A percentile compares a stretch with the other conserved stretches of the same genome.
Evolutionary conservation across 2,888 invertebrate genomes (phyloP).

Genomic region (Drosophila mimica): DNA sequence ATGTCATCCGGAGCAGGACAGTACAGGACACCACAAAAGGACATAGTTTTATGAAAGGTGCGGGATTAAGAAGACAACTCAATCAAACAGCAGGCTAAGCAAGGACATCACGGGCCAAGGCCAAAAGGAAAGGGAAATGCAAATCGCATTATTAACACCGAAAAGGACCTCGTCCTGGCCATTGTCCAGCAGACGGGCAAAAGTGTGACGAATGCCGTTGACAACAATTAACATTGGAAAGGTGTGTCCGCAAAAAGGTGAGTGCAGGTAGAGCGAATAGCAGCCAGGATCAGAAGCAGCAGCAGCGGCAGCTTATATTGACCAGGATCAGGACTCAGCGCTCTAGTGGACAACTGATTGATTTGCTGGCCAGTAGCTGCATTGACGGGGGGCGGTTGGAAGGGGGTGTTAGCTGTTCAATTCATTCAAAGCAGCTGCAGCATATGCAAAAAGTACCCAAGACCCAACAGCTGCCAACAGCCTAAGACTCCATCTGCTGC

Average conservation of each 20-base stretch:
- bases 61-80: constrained; percentile 67
- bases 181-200: constrained; percentile 62
- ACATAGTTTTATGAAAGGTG: constrained; percentile 58
- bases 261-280: constrained; percentile 44
- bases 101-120: constrained; percentile 34
- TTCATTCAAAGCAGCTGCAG: constrained; percentile 64
- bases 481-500: constrained; percentile 29
- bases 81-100: constrained; percentile 72
- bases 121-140: constrained; percentile 75
- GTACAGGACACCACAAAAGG: constrained; percentile 17
- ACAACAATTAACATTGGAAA: constrained; percentile 67
- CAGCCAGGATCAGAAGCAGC: constrained; percentile 3
- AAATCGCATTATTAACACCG: constrained; percentile 84
- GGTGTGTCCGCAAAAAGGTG: constrained; percentile 32
- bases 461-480: constrained; percentile 56
- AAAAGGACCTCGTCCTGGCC: constrained; percentile 57
- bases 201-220: constrained; percentile 76
- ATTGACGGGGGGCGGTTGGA: neutral
- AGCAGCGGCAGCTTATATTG: constrained; percentile 21
- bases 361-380: constrained; percentile 32
- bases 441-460: constrained; percentile 65
- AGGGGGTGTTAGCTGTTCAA: constrained; percentile 26
- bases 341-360: constrained; percentile 75
- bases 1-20: constrained; percentile 23
- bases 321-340: constrained; percentile 5